phyloP scores from a whole-genome alignment of 2,797 vertebrate genomes.

The Nothura maculosa region DNA sequence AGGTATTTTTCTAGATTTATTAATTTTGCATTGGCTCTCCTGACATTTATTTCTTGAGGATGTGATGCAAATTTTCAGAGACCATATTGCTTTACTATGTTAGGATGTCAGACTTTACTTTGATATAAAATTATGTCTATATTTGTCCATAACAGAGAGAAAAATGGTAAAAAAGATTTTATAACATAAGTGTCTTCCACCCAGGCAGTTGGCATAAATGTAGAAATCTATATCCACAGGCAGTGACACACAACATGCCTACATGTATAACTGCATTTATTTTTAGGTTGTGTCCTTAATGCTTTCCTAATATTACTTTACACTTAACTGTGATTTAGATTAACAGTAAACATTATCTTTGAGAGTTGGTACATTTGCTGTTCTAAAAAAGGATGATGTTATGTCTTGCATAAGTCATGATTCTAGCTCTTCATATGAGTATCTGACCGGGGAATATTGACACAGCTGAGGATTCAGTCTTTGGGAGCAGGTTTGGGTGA shows the following conservation, averaged over 20 bases:
- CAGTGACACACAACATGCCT: background rate
- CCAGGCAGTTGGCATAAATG: background rate
- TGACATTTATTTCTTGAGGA: background rate
- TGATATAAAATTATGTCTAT: background rate
- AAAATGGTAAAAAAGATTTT: background rate
- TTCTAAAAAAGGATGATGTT: background rate
- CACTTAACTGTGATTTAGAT: background rate
- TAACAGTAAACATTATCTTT: background rate
- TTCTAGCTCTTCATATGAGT: background rate
- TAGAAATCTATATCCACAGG: background rate
- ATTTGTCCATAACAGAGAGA: background rate
- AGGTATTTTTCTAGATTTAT: background rate
- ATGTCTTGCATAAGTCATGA: background rate
- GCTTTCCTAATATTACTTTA: background rate
- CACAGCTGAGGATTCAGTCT: background rate
- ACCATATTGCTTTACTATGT: background rate
- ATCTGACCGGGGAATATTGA: background rate
- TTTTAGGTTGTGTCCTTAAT: background rate
- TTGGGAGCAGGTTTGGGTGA: background rate
- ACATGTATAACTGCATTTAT: background rate
- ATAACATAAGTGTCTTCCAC: background rate
- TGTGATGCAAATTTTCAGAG: background rate
- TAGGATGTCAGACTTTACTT: background rate
- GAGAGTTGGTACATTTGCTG: background rate
- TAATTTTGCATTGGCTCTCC: background rate